phyloP scores from a whole-genome alignment of 2,797 vertebrate genomes.

The Silurus aristotelis region DNA sequence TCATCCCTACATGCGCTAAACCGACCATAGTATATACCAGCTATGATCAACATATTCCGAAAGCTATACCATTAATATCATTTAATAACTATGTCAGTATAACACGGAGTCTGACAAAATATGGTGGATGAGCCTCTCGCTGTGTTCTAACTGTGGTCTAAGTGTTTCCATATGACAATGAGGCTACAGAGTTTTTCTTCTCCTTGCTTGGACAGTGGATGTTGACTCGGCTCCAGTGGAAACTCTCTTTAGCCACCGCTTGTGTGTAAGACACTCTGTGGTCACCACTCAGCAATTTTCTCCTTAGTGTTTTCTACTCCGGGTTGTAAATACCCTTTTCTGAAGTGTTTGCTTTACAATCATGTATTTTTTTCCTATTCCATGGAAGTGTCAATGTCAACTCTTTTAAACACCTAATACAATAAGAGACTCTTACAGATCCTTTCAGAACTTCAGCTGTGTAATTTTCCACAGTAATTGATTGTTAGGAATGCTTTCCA shows the following conservation, averaged over 20 bases:
- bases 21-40: neutral
- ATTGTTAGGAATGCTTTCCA: conserved; percentile 11
- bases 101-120: neutral
- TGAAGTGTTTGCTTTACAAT: conserved; percentile 35
- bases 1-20: neutral
- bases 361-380: neutral
- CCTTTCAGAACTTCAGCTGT: neutral
- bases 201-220: conserved; percentile 20
- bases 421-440: neutral
- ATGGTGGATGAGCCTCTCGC: conserved; percentile 6
- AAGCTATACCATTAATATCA: neutral
- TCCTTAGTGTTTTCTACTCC: conserved; percentile 40
- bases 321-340: conserved; percentile 42
- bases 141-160: conserved; percentile 9
- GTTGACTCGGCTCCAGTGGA: conserved; percentile 18
- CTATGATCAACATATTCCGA: neutral
- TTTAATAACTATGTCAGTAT: neutral
- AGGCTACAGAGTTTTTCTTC: conserved; percentile 3
- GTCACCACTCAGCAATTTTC: conserved; percentile 35
- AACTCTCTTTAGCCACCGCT: conserved; percentile 38
- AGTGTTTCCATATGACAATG: conserved; percentile 30
- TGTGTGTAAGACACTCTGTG: conserved; percentile 32
- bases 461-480: neutral
- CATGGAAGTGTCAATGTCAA: neutral
- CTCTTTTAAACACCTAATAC: conserved; percentile 6